Evolutionary conservation across 2,797 vertebrate genomes (phyloP).

Genomic region (Acanthopagrus latus): DNA sequence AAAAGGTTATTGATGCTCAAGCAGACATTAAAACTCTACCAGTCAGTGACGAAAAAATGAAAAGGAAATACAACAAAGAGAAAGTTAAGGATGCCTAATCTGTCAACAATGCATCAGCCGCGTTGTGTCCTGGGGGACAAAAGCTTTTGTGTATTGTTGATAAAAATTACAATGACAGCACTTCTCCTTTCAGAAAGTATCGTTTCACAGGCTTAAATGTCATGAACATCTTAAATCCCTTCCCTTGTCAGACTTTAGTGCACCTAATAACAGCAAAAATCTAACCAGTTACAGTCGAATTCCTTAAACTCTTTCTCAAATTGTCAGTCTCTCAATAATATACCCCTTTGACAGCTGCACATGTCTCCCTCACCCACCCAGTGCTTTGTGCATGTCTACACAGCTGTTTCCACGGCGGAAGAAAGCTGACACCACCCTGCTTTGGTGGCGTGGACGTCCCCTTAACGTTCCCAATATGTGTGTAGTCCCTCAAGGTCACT

Average conservation of each 20-base stretch:
- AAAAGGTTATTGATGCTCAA: conserved; percentile 24
- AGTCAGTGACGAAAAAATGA: background rate
- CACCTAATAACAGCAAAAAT: conserved; percentile 22
- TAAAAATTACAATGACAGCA: conserved; percentile 5
- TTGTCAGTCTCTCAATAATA: conserved; percentile 31
- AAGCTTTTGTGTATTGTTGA: background rate
- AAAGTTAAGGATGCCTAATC: conserved; percentile 12
- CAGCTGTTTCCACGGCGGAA: conserved; percentile 80
- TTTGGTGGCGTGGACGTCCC: conserved; percentile 38
- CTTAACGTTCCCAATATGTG: conserved; percentile 40
- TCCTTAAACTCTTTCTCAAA: conserved; percentile 35
- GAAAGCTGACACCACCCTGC: conserved; percentile 81
- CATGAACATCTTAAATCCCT: conserved; percentile 12
- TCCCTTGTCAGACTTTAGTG: conserved; percentile 14
- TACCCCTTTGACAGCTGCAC: conserved; percentile 76
- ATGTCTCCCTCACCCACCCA: conserved; percentile 34
- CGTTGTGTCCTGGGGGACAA: background rate
- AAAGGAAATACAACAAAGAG: background rate
- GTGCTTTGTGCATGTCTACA: conserved; percentile 64
- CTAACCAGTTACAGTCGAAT: conserved; percentile 8
- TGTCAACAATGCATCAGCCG: background rate
- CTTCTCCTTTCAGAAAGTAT: background rate
- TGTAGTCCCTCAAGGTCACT: conserved; percentile 78
- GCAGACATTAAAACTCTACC: conserved; percentile 3
- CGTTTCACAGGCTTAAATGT: conserved; percentile 10